Evolutionary conservation across 2,888 invertebrate genomes (phyloP).

Genomic region (Heteromyza rotundicornis): DNA sequence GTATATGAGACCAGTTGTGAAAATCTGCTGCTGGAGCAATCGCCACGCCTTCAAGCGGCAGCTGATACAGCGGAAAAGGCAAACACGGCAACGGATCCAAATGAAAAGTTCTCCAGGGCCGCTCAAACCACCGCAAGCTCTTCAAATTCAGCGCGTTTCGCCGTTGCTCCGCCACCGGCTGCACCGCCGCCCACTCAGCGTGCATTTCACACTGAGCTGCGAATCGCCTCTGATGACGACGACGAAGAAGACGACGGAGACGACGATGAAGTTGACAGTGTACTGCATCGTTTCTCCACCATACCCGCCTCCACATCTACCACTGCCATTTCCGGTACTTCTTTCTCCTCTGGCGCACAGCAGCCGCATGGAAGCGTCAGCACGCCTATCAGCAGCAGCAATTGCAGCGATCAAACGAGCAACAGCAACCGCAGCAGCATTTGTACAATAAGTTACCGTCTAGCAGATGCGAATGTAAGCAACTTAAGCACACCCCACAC

Average conservation of each 20-base stretch:
- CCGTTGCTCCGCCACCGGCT: slow-evolving; percentile 24
- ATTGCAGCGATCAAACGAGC: slow-evolving; percentile 34
- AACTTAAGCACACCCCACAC: slow-evolving; percentile 21
- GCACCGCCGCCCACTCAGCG: slow-evolving; percentile 19
- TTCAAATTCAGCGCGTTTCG: slow-evolving; percentile 14
- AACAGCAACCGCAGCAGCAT: slow-evolving; percentile 40
- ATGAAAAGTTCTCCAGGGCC: neutral
- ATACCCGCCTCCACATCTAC: slow-evolving; percentile 2
- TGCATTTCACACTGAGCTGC: slow-evolving; percentile 37
- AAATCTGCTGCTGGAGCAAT: slow-evolving; percentile 57
- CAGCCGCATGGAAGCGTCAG: neutral
- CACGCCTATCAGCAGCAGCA: slow-evolving; percentile 8
- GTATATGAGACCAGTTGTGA: slow-evolving; percentile 64
- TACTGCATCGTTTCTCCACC: slow-evolving; percentile 5
- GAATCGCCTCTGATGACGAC: slow-evolving; percentile 39
- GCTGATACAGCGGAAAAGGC: slow-evolving; percentile 5
- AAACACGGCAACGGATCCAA: neutral
- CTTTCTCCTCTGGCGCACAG: neutral
- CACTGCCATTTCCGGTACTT: neutral
- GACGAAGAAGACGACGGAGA: slow-evolving; percentile 27
- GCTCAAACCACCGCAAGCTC: neutral
- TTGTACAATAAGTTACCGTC: slow-evolving; percentile 38
- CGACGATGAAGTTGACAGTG: slow-evolving; percentile 25
- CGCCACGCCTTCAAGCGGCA: slow-evolving; percentile 34
- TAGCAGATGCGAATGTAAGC: slow-evolving; percentile 14